phyloP scores from a whole-genome alignment of 2,888 invertebrate genomes.

The Drosophila crucigera region DNA sequence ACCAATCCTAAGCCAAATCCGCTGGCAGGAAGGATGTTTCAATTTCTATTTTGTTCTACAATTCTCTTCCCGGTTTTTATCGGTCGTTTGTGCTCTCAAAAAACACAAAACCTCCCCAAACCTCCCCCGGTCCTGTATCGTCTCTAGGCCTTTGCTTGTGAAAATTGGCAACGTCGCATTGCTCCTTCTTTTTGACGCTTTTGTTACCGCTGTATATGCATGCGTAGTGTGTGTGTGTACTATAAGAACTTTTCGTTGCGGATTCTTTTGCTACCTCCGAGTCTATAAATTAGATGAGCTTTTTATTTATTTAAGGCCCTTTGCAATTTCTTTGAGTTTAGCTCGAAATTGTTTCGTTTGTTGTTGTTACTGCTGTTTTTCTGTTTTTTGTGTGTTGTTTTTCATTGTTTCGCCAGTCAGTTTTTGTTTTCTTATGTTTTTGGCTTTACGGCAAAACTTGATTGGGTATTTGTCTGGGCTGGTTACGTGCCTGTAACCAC shows the following conservation, averaged over 20 bases:
- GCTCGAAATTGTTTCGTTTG: slow-evolving; percentile 30
- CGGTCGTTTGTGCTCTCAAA: slow-evolving; percentile 53
- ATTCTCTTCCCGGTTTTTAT: slow-evolving; percentile 74
- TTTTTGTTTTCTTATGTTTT: slow-evolving; percentile 22
- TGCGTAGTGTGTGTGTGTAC: neutral
- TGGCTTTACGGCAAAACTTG: slow-evolving; percentile 7
- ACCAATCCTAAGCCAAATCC: slow-evolving; percentile 21
- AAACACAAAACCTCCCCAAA: slow-evolving; percentile 63
- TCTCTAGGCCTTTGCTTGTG: slow-evolving; percentile 45
- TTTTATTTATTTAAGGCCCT: slow-evolving; percentile 74
- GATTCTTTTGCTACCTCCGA: slow-evolving; percentile 34
- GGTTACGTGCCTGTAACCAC: slow-evolving; percentile 52
- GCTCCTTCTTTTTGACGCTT: slow-evolving; percentile 23
- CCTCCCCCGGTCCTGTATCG: slow-evolving; percentile 5
- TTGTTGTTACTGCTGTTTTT: slow-evolving; percentile 16
- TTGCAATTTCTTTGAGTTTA: slow-evolving; percentile 50
- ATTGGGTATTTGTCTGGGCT: slow-evolving; percentile 37
- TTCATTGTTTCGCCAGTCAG: slow-evolving; percentile 28
- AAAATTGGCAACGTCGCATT: slow-evolving; percentile 70
- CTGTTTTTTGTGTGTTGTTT: slow-evolving; percentile 8
- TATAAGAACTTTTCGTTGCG: slow-evolving; percentile 19
- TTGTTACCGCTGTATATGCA: slow-evolving; percentile 27
- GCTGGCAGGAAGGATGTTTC: slow-evolving; percentile 78
- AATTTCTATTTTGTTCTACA: slow-evolving; percentile 80
- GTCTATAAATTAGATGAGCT: slow-evolving; percentile 51